Conservation (phyloP, 2,797 vertebrate genomes). For the Microctenopoma lineatum region DNA sequence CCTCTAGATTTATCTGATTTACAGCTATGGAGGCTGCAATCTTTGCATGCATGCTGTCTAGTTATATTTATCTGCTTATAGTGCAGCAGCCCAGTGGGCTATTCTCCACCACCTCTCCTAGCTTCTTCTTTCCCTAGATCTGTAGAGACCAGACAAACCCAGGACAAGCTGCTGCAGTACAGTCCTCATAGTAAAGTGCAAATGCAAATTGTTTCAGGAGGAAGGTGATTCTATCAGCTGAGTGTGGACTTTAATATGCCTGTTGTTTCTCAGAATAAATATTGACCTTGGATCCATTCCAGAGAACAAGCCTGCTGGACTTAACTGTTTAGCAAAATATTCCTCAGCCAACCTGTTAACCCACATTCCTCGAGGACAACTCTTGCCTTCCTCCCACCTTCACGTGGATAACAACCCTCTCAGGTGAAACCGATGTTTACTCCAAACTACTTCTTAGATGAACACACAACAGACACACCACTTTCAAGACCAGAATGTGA, state of each 20-base stretch:
- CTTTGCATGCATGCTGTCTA: constrained; percentile 19
- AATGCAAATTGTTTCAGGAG: constrained; percentile 12
- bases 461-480: constrained; percentile 1
- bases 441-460: not conserved
- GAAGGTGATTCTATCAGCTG: constrained; percentile 6
- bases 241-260: constrained; percentile 67
- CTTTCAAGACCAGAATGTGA: not conserved
- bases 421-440: constrained; percentile 17
- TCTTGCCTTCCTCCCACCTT: not conserved
- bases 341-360: constrained; percentile 52
- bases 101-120: not conserved
- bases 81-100: not conserved
- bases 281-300: constrained; percentile 58
- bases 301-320: constrained; percentile 22
- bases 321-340: constrained; percentile 42
- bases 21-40: constrained; percentile 47
- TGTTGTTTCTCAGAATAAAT: constrained; percentile 58
- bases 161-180: not conserved
- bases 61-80: not conserved
- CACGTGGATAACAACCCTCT: constrained; percentile 13
- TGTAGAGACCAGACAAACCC: not conserved
- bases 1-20: constrained; percentile 45
- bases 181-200: constrained; percentile 6
- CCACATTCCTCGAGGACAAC: constrained; percentile 55
- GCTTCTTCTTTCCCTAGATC: not conserved